Percentiles rank a stretch among this genome's conserved stretches.
phyloP scores from a whole-genome alignment of 1,140 invertebrate species.

The Drosophila rhopaloa region DNA sequence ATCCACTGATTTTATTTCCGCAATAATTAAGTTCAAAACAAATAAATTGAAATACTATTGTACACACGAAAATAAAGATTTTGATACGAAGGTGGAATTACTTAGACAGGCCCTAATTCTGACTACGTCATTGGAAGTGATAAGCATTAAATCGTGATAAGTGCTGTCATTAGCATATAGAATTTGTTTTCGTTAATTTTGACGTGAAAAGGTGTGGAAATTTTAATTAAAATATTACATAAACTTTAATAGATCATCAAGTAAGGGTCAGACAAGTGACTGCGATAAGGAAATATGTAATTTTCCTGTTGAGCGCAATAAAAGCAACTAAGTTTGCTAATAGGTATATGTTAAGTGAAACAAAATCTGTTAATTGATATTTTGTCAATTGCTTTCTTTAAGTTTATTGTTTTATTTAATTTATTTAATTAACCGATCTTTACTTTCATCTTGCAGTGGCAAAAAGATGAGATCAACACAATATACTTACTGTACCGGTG shows the following conservation, averaged over 20 bases:
- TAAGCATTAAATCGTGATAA: constrained; percentile 22
- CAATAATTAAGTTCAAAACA: constrained; percentile 39
- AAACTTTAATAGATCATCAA: not conserved
- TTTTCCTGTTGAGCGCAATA: not conserved
- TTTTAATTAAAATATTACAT: constrained; percentile 22
- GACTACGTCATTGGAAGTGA: constrained; percentile 56
- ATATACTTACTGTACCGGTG: constrained; percentile 87
- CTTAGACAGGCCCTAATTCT: constrained; percentile 31
- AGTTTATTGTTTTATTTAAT: no score
- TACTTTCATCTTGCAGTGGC: constrained; percentile 84
- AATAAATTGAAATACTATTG: constrained; percentile 42
- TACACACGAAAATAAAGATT: constrained; percentile 25
- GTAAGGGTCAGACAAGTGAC: not conserved
- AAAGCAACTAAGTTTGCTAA: constrained; percentile 13
- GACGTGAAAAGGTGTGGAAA: constrained; percentile 23
- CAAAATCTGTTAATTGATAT: not conserved
- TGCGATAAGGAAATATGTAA: constrained; percentile 18
- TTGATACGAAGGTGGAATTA: constrained; percentile 24
- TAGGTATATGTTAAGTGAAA: not conserved
- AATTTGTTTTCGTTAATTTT: constrained; percentile 23
- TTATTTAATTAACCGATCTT: no score
- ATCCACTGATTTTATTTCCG: constrained; percentile 35
- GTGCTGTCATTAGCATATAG: constrained; percentile 14
- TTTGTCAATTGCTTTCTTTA: no score
- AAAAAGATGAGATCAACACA: constrained; percentile 78